phyloP scores from a whole-genome alignment of 2,113 vertebrate genomes.

The Lepisosteus osseus region DNA sequence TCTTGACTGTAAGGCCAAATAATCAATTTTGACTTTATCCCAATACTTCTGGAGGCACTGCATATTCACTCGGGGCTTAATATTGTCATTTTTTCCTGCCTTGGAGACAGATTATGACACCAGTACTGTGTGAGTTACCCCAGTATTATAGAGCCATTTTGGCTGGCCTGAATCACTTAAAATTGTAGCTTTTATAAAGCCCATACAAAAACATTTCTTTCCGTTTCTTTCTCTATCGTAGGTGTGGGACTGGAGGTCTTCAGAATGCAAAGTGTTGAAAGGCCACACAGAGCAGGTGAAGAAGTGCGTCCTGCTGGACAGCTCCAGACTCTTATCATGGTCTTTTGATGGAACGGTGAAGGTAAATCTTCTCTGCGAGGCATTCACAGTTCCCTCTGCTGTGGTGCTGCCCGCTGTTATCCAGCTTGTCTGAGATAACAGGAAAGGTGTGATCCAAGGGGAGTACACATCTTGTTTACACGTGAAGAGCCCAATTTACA shows the following conservation, averaged over 20 bases:
- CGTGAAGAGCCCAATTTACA: no score
- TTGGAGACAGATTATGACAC: no score
- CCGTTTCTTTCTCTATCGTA: slow-evolving; percentile 39
- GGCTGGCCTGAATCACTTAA: no score
- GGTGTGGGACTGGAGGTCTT: slow-evolving; percentile 86
- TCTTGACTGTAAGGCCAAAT: no score
- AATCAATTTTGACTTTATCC: no score
- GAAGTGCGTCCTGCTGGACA: slow-evolving; percentile 72
- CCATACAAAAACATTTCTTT: neutral
- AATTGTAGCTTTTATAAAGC: no score
- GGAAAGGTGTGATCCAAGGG: neutral
- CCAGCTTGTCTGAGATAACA: neutral
- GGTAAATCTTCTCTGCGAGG: slow-evolving; percentile 57
- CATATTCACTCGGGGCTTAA: no score
- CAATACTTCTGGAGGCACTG: no score
- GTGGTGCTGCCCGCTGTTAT: neutral
- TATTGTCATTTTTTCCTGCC: no score
- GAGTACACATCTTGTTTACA: no score
- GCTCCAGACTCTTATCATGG: slow-evolving; percentile 83
- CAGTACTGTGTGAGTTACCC: no score
- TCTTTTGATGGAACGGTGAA: slow-evolving; percentile 90
- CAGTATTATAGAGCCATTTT: no score
- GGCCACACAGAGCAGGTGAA: slow-evolving; percentile 85
- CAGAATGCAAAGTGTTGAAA: slow-evolving; percentile 60
- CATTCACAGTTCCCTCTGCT: neutral